Base-by-base conservation (phyloP, 2,888 invertebrate genomes). In the Anagyrus pseudococci region DNA sequence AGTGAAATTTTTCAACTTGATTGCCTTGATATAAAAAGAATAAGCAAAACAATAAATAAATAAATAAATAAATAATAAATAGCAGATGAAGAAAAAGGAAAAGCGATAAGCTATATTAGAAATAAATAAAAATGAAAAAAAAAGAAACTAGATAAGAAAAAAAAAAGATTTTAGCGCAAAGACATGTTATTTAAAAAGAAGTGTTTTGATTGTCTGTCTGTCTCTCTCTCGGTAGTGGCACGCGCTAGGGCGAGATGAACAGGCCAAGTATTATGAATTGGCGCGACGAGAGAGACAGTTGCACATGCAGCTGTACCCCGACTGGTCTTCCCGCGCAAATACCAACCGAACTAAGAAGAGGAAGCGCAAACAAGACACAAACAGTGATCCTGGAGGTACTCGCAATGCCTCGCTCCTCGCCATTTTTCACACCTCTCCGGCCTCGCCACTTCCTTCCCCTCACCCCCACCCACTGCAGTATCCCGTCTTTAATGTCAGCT, bases 281-380 rank as follows among this genome's bases (percentile, higher is more conserved):
- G 97, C 98, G 82, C 89, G 96, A 84, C 92, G 96, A 85, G 98
- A 98, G 87, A 91, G 97, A 85, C 96, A 98, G 88, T 91, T 96
- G 84, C 98, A 98, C 88, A 93, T 95, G 92, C 95, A 96, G 89
- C 91, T 96, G 86, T 97, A 98, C 88, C 98, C 98, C 83, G 96
- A 96, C 87, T 98, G 98, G 98, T 94, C 94, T 87, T 94, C 94
- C 87, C 97, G 98, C 86, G 92, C 98, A 86, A 98, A 99, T 90
- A 97, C 98, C 88, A 96, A 98, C 85, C 93, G 96, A 86, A 96
- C 97, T 89, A 95, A 95, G 89, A 98, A 97, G 91, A 95, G 98
- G 93, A 98, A 98, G 90, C 92, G 94, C 90, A 94, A 94, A 90
- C 93, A 93, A 92, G 94, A 94, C 88, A 91, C 93, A 88, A 91